Base-by-base conservation (phyloP, 2,888 invertebrate genomes). In the Cosmopolites sordidus region DNA sequence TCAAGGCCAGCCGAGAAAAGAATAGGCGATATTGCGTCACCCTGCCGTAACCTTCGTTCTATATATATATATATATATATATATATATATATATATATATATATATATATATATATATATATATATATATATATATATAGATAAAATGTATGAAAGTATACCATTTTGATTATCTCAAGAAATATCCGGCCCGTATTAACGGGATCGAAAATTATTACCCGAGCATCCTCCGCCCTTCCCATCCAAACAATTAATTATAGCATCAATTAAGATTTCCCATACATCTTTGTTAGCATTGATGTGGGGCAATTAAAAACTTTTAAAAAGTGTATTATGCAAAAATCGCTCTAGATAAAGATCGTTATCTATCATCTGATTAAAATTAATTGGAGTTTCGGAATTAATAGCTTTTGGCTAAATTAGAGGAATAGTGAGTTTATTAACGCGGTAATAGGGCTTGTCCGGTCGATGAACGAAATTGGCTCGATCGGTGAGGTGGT, bases 361-460 rank as follows among this genome's bases (percentile, higher is more conserved):
- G 5, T 16, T 46, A 54, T 54, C 55, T 47, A 18, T 33, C 33
- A 51, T 55, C 51, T 43, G 51, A 55, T 55, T 55, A 46, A 33
- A 43, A 30, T 43, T 55, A 51, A 55, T 48, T 55, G 51, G 22
- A 51, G 43, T 55, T 55, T 55, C 50, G 30, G 46, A 42, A 54
- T 54, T 54, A 46, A 54, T 50, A 50, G 46, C 50, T 3, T 45
- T 40, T 15, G 39, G 29, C 42, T 50, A 47, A 50, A 46, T 42
- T 48, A 41, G 41, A 49, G 45, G 48, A 46, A 54, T 43, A 44
- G 45, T 39, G 16, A 45, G 40, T 54, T 50, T 47, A 54, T 42
- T 47, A 47, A 33, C 11, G 12, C 33, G 33, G 33, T 33, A 33
- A 33, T 33, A 33, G 33, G n/a, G 27, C 27, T 5, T 27, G 27